Base-by-base conservation (phyloP, 2,888 invertebrate genomes). In the Drosophila quinaria region DNA sequence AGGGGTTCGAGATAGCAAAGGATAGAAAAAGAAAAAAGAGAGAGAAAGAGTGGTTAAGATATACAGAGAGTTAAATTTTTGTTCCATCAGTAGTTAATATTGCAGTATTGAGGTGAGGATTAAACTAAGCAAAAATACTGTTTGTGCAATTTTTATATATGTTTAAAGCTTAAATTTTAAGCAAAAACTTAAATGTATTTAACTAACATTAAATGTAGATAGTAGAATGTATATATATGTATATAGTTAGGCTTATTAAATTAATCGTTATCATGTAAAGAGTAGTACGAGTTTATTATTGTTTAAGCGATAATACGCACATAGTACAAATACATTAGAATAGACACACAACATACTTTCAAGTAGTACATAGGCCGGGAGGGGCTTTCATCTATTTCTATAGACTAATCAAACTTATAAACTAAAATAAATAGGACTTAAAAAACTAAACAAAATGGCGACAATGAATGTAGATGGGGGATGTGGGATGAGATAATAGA, bases 61-160 rank as follows among this genome's bases (percentile, higher is more conserved):
- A 19, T 17, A 33, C 19, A 68, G 33, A 56, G 51, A 60, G 42
- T 2, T 29, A 41, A 47, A 39, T 37, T 60, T 70, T 70, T 64
- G 56, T 70, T 77, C 49, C 19, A 29, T 61, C 50, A 59, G 33
- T 74, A 49, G 49, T 50, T 62, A 52, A 29, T 71, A 70, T 62
- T 63, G 61, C 78, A 68, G 54, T 65, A 56, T 62, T 65, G 25
- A 63, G 51, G 15, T 46, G 58, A 56, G 55, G n/a, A 71, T 76
- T 77, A 68, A 86, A 78, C 81, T 89, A 90, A 84, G 78, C 88
- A 87, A 91, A 90, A 90, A 90, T 91, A 90, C 91, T 91, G 91
- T 91, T 91, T 90, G 85, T 90, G 89, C 85, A 82, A 86, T 74
- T 84, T 81, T 84, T 68, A 69, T 74, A 78, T 66, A 74, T 64